A percentile compares a stretch with the other conserved stretches of the same genome.
phyloP scores from a whole-genome alignment of 2,113 vertebrate genomes.

The Campylomormyrus numenius region DNA sequence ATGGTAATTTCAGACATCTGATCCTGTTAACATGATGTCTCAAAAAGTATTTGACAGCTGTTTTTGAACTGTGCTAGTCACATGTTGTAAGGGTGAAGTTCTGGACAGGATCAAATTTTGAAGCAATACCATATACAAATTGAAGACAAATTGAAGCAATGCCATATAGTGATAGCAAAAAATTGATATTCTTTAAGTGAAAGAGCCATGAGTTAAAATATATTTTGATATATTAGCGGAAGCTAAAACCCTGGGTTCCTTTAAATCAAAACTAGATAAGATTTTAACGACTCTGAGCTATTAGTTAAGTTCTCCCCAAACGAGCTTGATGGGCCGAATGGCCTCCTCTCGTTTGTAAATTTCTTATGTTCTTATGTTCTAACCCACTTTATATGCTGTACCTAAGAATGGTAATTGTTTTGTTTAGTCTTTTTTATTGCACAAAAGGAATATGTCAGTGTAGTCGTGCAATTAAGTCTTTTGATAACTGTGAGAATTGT shows the following conservation, averaged over 20 bases:
- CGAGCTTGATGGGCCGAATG: too few species aligned
- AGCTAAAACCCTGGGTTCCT: too few species aligned
- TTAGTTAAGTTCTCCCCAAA: too few species aligned
- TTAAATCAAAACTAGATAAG: too few species aligned
- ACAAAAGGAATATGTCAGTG: neutral
- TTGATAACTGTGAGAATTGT: neutral
- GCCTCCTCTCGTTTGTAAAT: too few species aligned
- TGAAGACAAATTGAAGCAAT: neutral
- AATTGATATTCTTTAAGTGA: neutral
- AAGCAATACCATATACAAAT: neutral
- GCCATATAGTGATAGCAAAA: neutral
- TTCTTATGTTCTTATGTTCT: neutral
- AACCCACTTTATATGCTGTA: neutral
- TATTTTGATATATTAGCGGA: neutral
- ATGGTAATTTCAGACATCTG: neutral
- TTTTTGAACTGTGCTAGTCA: too few species aligned
- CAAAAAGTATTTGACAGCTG: too few species aligned
- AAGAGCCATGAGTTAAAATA: neutral
- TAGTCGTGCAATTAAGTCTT: neutral
- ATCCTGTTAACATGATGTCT: neutral
- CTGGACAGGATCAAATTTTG: neutral
- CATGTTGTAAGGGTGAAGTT: neutral
- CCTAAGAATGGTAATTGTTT: neutral
- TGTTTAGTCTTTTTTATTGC: neutral
- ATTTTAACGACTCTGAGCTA: too few species aligned